Conservation (phyloP, 2,113 vertebrate species). For the Podilymbus podiceps region DNA sequence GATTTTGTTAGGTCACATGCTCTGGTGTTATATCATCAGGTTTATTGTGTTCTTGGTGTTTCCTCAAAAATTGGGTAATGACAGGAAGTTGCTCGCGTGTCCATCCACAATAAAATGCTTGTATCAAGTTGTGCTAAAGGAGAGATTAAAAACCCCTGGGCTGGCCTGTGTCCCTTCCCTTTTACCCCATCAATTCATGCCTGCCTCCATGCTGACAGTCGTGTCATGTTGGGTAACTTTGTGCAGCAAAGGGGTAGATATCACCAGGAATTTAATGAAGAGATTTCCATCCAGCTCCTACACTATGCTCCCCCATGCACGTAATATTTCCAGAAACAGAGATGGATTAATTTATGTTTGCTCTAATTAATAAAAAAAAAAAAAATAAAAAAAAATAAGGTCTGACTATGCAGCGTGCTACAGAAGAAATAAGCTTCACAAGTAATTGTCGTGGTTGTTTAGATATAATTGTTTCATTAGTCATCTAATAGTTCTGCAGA, state of each 20-base stretch:
- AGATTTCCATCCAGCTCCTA: not conserved
- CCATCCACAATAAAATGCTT: not conserved
- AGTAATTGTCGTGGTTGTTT: slow-evolving; percentile 58
- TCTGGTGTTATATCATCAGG: rapidly evolving
- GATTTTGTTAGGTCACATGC: not conserved
- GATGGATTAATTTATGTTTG: slow-evolving; percentile 37
- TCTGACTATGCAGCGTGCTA: not conserved
- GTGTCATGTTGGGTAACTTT: not conserved
- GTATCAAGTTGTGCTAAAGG: not conserved
- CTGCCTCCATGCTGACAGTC: no score
- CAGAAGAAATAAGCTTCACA: slow-evolving; percentile 38
- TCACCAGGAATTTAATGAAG: not conserved
- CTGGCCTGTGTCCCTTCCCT: not conserved
- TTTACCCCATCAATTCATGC: not conserved
- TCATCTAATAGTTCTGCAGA: slow-evolving; percentile 64
- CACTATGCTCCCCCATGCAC: not conserved
- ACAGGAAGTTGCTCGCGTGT: not conserved
- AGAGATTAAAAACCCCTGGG: not conserved
- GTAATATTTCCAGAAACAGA: not conserved
- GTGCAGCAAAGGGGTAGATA: not conserved
- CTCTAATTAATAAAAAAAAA: slow-evolving; percentile 58
- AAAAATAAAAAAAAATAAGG: not conserved
- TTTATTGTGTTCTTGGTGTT: not conserved
- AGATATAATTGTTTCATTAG: slow-evolving; percentile 68
- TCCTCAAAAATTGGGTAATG: not conserved